Evolutionary conservation across 2,113 vertebrate species (phyloP).

Genomic region (Forbesichthys agassizii): DNA sequence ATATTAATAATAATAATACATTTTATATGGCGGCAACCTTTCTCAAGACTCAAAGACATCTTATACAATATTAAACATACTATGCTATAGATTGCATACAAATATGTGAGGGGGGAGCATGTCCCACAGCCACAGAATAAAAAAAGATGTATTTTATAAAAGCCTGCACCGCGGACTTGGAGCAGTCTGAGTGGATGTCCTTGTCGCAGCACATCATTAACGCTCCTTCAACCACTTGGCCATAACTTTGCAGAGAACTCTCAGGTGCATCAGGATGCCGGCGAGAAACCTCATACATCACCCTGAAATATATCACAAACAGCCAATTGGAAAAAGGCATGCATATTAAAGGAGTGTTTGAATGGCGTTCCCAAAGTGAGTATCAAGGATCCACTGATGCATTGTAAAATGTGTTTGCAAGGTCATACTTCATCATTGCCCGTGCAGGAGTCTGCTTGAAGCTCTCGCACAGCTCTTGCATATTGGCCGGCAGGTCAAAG

Average conservation of each 20-base stretch:
- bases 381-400: no score
- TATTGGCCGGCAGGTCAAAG: not conserved
- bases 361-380: no score
- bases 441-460: not conserved
- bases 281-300: slow-evolving; percentile 8
- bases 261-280: slow-evolving; percentile 7
- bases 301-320: not conserved
- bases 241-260: not conserved
- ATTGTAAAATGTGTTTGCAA: no score
- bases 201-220: slow-evolving; percentile 5
- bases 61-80: no score
- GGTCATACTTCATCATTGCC: slow-evolving; percentile 2
- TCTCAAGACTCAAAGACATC: no score
- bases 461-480: not conserved
- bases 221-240: not conserved
- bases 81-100: no score
- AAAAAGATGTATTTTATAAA: no score
- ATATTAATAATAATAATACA: no score
- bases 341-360: not conserved
- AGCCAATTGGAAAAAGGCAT: not conserved
- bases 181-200: not conserved
- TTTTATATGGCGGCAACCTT: no score
- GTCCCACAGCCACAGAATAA: no score
- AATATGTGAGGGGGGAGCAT: no score
- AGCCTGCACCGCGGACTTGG: not conserved